Percentiles rank a stretch among this genome's conserved stretches.
Conservation (phyloP, 1,140 invertebrate genomes). For the Dinoponera quadriceps region DNA sequence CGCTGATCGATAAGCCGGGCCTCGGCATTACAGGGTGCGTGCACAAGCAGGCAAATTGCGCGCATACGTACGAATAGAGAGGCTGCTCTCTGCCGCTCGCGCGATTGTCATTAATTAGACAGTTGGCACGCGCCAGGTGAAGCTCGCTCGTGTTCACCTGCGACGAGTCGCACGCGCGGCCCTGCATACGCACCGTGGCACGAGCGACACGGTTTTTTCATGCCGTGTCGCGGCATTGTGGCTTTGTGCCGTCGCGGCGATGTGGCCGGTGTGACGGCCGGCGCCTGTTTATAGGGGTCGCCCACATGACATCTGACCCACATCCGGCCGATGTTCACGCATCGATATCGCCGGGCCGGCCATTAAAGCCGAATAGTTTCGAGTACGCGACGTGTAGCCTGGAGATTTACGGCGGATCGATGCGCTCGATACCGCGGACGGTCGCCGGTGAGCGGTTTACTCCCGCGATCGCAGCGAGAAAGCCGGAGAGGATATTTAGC, state of each 20-base stretch:
- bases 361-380: conserved; percentile 42
- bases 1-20: conserved; percentile 43
- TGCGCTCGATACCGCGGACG: conserved; percentile 48
- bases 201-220: conserved; percentile 38
- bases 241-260: conserved; percentile 39
- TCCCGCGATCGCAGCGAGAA: conserved; percentile 8
- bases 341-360: conserved; percentile 60
- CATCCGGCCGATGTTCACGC: conserved; percentile 74
- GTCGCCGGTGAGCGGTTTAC: conserved; percentile 11
- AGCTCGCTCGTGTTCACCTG: conserved; percentile 77
- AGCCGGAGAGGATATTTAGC: background rate
- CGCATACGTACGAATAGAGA: conserved; percentile 51
- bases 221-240: conserved; percentile 39
- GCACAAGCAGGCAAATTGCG: conserved; percentile 43
- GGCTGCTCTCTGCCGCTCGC: background rate
- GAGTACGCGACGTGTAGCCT: background rate
- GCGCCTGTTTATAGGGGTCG: conserved; percentile 69
- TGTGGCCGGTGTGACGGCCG: conserved; percentile 30
- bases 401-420: conserved; percentile 47
- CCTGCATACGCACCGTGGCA: conserved; percentile 16
- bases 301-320: conserved; percentile 80
- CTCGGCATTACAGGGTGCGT: conserved; percentile 38
- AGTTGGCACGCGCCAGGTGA: conserved; percentile 81
- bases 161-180: conserved; percentile 68
- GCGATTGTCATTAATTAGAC: conserved; percentile 82